Conservation (phyloP, 2,113 vertebrate genomes). For the Mesocricetus auratus region DNA sequence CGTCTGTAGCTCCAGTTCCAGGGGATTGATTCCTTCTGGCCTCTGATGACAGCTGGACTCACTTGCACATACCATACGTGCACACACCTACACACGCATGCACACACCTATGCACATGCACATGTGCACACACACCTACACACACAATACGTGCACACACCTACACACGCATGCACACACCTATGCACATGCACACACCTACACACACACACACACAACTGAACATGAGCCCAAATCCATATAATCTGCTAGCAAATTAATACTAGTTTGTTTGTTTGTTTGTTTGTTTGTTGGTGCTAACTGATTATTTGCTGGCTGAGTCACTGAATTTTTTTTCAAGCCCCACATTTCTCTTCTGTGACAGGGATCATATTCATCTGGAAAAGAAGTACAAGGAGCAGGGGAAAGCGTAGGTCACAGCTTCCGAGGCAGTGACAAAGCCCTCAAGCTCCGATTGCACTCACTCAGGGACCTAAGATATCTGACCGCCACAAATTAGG, state of each 20-base stretch:
- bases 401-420: not conserved
- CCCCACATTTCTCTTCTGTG: not conserved
- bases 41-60: not conserved
- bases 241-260: not conserved
- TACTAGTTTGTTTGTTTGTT: not conserved
- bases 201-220: not conserved
- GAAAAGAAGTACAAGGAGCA: not conserved
- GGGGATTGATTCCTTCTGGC: not conserved
- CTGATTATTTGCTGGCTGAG: not conserved
- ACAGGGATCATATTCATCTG: not conserved
- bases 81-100: too few relatives aligned
- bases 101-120: too few relatives aligned
- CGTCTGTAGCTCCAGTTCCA: not conserved
- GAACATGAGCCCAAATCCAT: not conserved
- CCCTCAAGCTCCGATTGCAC: not conserved
- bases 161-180: too few relatives aligned
- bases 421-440: not conserved
- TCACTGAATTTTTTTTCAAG: not conserved
- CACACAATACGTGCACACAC: not conserved
- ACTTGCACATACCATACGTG: too few relatives aligned
- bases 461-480: not conserved
- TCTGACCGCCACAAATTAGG: not conserved
- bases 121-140: not conserved
- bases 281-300: not conserved
- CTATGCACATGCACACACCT: too few relatives aligned